phyloP scores from a whole-genome alignment of 2,888 invertebrate genomes.

The Thyatira batis region DNA sequence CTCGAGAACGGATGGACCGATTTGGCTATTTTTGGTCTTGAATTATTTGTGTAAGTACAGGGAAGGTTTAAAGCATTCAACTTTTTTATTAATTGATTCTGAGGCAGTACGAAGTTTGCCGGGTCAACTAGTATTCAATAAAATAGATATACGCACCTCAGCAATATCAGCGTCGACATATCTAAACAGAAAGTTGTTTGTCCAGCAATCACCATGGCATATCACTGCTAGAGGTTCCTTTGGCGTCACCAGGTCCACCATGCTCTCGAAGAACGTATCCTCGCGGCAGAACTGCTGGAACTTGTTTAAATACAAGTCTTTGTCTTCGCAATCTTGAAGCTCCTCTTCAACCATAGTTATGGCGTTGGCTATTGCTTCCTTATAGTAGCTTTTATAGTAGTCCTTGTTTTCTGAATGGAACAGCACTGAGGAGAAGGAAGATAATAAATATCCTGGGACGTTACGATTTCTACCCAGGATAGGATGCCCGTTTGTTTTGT shows the following conservation, averaged over 20 bases:
- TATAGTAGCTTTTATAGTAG: conserved; percentile 87
- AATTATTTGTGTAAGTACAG: no score
- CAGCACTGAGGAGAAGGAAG: conserved; percentile 63
- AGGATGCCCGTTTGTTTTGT: no score
- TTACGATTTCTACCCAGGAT: no score
- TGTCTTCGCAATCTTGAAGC: conserved; percentile 59
- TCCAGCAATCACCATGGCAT: conserved; percentile 90
- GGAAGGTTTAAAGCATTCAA: no score
- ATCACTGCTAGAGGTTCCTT: conserved; percentile 86
- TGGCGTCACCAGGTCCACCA: conserved; percentile 84
- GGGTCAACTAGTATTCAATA: no score
- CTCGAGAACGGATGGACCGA: no score
- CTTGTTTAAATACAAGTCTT: conserved; percentile 81
- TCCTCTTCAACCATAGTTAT: conserved; percentile 83
- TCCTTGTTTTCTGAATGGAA: conserved; percentile 85
- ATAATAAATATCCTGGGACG: no score
- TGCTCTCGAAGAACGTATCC: conserved; percentile 85
- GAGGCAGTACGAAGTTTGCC: no score
- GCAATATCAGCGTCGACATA: conserved; percentile 79
- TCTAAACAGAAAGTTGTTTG: conserved; percentile 86
- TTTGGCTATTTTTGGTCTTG: no score
- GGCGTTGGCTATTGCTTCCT: conserved; percentile 84
- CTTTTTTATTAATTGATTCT: no score
- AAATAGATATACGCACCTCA: conserved; percentile 60
- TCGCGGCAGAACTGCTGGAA: conserved; percentile 83